phyloP scores from a whole-genome alignment of 2,888 invertebrate species.

The Clostera curtula region DNA sequence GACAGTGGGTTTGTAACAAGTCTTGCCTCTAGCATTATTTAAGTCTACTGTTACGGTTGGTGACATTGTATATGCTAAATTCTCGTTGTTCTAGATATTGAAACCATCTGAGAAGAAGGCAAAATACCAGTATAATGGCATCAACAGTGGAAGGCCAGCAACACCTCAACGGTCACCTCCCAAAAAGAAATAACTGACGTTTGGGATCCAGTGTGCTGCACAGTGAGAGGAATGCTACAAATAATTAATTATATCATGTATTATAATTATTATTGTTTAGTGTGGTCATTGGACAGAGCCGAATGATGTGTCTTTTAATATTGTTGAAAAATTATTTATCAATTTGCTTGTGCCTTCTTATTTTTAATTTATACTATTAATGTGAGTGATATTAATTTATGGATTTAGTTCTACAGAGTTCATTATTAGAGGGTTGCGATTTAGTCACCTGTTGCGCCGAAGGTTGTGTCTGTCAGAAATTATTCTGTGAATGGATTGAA shows the following conservation, averaged over 20 bases:
- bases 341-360: slow-evolving; percentile 71
- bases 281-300: slow-evolving; percentile 61
- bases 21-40: no score
- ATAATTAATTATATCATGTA: slow-evolving; percentile 69
- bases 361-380: slow-evolving; percentile 63
- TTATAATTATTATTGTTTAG: slow-evolving; percentile 66
- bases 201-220: slow-evolving; percentile 67
- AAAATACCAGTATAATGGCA: slow-evolving; percentile 96
- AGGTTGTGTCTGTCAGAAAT: no score
- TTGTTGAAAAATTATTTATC: slow-evolving; percentile 66
- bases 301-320: slow-evolving; percentile 54
- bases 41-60: no score
- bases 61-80: no score
- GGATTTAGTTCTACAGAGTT: slow-evolving; percentile 59
- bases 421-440: no score
- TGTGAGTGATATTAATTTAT: slow-evolving; percentile 71
- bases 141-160: slow-evolving; percentile 89
- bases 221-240: slow-evolving; percentile 72
- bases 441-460: no score
- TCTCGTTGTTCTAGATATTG: slow-evolving; percentile 84
- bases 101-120: slow-evolving; percentile 99
- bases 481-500: no score
- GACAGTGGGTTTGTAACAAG: no score
- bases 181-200: slow-evolving; percentile 80
- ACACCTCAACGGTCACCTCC: slow-evolving; percentile 88